Base-by-base conservation (phyloP, 1,140 invertebrate genomes). In the Drosophila trapezifrons region DNA sequence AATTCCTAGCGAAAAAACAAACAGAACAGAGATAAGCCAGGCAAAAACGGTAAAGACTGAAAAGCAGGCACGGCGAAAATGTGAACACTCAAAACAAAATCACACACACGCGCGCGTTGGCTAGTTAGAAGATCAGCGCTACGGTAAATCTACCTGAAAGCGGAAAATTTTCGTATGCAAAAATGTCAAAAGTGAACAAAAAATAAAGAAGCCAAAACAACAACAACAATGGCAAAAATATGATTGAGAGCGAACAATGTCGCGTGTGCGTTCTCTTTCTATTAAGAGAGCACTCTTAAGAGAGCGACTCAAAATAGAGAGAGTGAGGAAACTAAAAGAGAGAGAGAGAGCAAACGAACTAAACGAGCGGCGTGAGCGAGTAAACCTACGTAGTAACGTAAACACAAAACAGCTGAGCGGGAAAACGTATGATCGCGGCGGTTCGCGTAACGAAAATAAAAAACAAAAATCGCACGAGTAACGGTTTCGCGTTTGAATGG, bases 131-230 rank as follows among this genome's bases (percentile, higher is more conserved):
- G 73, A 84, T 84, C 67, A 59, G 51, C 54, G 42, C 65, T 76
- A 87, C 79, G 76, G 76, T 87, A 87, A 82, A 87, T 77, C 65
- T 89, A 89, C 84, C 84, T 84, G 84, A 89, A 78, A 89, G 85
- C 84, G 84, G 84, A 89, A 89, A 89, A 89, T 89, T 89, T 89
- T 78, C 66, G 60, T 89, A 78, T 80, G 85, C 85, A 89, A 89
- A 89, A 89, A 89, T 89, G 84, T 89, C 84, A 89, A 89, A 89
- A 89, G 85, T 89, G 80, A 89, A 80, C 76, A 72, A 82, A 78
- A 70, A 78, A 78, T 62, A 74, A 15, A 51, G 32, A 13, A 38
- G 52, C 58, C 69, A 57, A 62, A 82, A 72, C 73, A 82, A 81
- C 40, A 65, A 58, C 35, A 37, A 35, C 29, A 32, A 57, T 46